These are phyloP conservation scores for Eupithecia tripunctaria DNA, from an alignment of 2,888 invertebrate genomes.

Conservation along the genomic window DNA sequence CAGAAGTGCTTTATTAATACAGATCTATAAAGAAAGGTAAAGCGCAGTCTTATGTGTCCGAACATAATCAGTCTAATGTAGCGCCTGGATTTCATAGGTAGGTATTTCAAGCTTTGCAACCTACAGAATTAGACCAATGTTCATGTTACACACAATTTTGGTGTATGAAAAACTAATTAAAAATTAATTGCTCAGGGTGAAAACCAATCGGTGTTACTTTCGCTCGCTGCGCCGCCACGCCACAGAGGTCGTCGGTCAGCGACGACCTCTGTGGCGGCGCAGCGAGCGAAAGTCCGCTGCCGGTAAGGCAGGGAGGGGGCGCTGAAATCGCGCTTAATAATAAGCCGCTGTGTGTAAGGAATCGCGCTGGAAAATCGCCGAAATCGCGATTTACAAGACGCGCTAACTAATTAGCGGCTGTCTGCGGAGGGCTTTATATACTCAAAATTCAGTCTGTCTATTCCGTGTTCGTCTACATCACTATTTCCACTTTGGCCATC, in stretches of 20 bases:
- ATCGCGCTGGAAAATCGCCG: too few relatives aligned
- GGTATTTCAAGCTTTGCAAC: neutral
- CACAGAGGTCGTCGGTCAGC: too few relatives aligned
- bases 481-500: neutral
- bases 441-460: neutral
- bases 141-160: neutral
- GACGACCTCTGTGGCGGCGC: too few relatives aligned
- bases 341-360: too few relatives aligned
- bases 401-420: conserved; percentile 3
- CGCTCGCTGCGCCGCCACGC: too few relatives aligned
- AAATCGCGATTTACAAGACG: too few relatives aligned
- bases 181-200: neutral
- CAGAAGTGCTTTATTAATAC: neutral
- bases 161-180: conserved; percentile 1
- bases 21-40: neutral
- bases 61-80: neutral
- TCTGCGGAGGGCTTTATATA: neutral
- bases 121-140: neutral
- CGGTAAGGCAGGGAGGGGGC: too few relatives aligned
- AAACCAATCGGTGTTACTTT: neutral
- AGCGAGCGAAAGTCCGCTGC: too few relatives aligned
- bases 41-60: neutral
- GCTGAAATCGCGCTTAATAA: too few relatives aligned
- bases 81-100: neutral
- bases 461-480: neutral